phyloP scores from a whole-genome alignment of 2,797 vertebrate species.

The Mycteria americana region DNA sequence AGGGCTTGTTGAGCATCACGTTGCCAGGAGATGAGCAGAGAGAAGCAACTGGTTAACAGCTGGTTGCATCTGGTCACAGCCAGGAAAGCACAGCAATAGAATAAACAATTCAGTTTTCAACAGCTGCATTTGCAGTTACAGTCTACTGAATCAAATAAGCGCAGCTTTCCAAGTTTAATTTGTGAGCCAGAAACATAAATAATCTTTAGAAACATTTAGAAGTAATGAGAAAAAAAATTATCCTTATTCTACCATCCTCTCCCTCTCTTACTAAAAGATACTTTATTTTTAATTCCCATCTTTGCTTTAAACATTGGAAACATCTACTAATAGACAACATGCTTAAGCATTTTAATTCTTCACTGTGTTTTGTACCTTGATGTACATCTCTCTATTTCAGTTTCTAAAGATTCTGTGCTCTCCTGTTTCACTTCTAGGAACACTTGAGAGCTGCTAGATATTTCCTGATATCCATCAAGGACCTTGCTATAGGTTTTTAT shows the following conservation, averaged over 20 bases:
- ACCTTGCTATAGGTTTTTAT: neutral
- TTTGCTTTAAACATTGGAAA: neutral
- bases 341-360: neutral
- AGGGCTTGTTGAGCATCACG: neutral
- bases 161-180: slow-evolving; percentile 30
- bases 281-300: neutral
- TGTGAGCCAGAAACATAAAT: slow-evolving; percentile 38
- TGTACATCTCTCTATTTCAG: neutral
- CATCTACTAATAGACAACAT: neutral
- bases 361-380: neutral
- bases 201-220: slow-evolving; percentile 33
- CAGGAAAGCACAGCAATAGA: slow-evolving; percentile 26
- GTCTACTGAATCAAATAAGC: slow-evolving; percentile 34
- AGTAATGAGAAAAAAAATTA: neutral
- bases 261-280: neutral
- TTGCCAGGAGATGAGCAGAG: slow-evolving; percentile 39
- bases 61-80: slow-evolving; percentile 73
- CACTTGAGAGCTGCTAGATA: neutral
- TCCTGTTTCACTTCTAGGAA: slow-evolving; percentile 3
- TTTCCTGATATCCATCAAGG: neutral
- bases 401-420: neutral
- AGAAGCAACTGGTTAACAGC: slow-evolving; percentile 70
- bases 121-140: slow-evolving; percentile 59
- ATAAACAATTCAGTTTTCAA: slow-evolving; percentile 41
- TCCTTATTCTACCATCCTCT: neutral